phyloP scores from a whole-genome alignment of 2,888 invertebrate species.

The Metellina segmentata region DNA sequence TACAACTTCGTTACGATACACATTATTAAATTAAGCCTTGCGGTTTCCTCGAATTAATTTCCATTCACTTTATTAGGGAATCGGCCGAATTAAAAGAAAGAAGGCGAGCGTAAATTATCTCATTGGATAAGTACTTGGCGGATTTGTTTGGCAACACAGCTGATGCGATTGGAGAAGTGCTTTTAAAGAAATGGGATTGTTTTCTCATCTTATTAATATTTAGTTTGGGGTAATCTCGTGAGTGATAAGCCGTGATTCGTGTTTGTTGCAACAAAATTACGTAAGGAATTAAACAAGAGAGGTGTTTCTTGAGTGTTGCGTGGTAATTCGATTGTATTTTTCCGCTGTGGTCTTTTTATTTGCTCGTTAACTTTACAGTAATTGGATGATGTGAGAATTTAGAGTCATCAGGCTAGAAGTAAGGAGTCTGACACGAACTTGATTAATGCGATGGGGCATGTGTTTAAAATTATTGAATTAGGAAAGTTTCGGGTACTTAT shows the following conservation, averaged over 20 bases:
- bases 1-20: conserved; percentile 51
- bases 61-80: conserved; percentile 52
- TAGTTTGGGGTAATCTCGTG: conserved; percentile 15
- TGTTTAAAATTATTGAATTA: too few relatives aligned
- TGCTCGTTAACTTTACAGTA: background rate
- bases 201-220: conserved; percentile 52
- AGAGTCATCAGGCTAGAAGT: background rate
- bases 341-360: background rate
- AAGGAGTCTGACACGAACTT: too few relatives aligned
- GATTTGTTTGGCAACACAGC: conserved; percentile 23
- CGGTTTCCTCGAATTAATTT: conserved; percentile 67
- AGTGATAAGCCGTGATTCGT: background rate
- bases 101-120: conserved; percentile 35
- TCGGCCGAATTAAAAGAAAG: conserved; percentile 16
- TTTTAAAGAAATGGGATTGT: conserved; percentile 12
- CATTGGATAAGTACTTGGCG: conserved; percentile 18
- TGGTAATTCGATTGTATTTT: background rate
- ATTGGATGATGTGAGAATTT: background rate
- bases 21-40: conserved; percentile 69
- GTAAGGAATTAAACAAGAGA: background rate
- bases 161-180: background rate
- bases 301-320: background rate
- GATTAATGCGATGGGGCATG: too few relatives aligned
- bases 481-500: too few relatives aligned
- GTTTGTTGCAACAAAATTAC: conserved; percentile 18